phyloP scores from a whole-genome alignment of 2,797 vertebrate species.

The Pseudochaenichthys georgianus region DNA sequence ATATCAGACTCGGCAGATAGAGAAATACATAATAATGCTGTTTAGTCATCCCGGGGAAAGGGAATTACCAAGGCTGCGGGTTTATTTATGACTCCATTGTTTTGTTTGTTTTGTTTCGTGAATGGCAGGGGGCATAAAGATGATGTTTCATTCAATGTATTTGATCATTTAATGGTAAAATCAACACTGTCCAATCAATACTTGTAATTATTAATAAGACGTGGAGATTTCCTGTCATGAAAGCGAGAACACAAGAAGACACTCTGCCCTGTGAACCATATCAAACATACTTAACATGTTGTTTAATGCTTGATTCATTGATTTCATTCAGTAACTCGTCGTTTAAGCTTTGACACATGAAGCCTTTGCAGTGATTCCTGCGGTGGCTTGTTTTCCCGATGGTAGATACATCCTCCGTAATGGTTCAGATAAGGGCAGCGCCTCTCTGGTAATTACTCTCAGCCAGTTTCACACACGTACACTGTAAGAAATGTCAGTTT shows the following conservation, averaged over 20 bases:
- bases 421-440: conserved; percentile 63
- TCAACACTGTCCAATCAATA: conserved; percentile 12
- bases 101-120: conserved; percentile 20
- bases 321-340: conserved; percentile 10
- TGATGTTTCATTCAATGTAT: conserved; percentile 20
- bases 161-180: conserved; percentile 34
- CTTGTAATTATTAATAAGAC: conserved; percentile 1
- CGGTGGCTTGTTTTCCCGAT: conserved; percentile 50
- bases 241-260: background rate
- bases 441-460: conserved; percentile 63
- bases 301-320: conserved; percentile 9
- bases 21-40: conserved; percentile 47
- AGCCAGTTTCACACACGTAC: conserved; percentile 34
- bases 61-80: conserved; percentile 31
- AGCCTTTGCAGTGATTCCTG: conserved; percentile 25
- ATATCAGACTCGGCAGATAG: conserved; percentile 51
- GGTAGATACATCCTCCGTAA: conserved; percentile 55
- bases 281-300: background rate
- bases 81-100: conserved; percentile 25
- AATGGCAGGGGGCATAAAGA: conserved; percentile 3
- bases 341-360: conserved; percentile 19
- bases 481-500: conserved; percentile 30
- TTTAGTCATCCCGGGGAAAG: conserved; percentile 22
- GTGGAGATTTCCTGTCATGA: background rate
- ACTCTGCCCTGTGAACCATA: no score